Evolutionary conservation across 2,888 invertebrate genomes (phyloP), one percentile per base, ranked within the genome.

Genomic region (Drosophila anomelani): DNA sequence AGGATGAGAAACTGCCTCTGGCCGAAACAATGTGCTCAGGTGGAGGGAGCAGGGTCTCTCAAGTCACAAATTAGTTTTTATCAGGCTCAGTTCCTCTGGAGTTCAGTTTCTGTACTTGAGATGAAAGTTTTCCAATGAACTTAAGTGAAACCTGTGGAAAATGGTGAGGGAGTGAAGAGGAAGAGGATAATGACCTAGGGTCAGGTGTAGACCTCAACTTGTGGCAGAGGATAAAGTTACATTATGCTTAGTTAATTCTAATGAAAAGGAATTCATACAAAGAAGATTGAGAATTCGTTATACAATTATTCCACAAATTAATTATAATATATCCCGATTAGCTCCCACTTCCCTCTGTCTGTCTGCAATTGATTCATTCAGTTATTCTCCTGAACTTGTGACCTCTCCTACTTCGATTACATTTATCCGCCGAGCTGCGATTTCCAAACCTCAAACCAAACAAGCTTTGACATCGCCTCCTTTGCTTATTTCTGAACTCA

Each of bases 1-100:
- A 15, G 54, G 57, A 34, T 41, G 58, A 41, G 68, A 46, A 80
- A 73, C 62, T 70, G 76, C 66, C 56, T 64, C 20, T 57, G 79
- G 79, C 70, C 71, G 72, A 61, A 71, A 70, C 80, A 82, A 77
- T 76, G 64, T 83, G 78, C 46, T 68, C 76, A 80, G 72, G 76
- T 72, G 32, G 13, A 29, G 0, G 23, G 49, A 12, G 56, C 5
- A n/a, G 20, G 26, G 23, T 66, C 75, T 61, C 68, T 67, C 54
- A 68, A 63, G 63, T 57, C 60, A 63, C 69, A 77, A 85, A 78
- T 74, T 69, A 71, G 85, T 85, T 81, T 81, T 85, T 79, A 72
- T 77, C 69, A 75, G 66, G 67, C 78, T 54, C 53, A 55, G 47
- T 58, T 34, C 34, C 41, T 34, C 51, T 20, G 34, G 51, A 57